A percentile compares a stretch with the other conserved stretches of the same genome.
Conservation (phyloP, 2,797 vertebrate genomes). For the Monodelphis domestica region DNA sequence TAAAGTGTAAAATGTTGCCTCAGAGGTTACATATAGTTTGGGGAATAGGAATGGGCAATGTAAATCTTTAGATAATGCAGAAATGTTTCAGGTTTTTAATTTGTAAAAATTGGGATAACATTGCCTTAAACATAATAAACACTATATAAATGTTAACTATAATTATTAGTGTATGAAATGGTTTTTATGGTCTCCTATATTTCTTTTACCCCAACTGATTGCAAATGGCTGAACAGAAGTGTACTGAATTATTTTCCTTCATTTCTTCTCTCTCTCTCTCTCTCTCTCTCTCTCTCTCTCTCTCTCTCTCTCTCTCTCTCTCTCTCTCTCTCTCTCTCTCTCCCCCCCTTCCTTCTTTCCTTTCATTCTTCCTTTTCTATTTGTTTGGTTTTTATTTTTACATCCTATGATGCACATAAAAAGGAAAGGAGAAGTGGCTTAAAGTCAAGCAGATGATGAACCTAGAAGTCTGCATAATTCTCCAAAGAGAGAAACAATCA, state of each 20-base stretch:
- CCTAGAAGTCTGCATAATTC: too few relatives aligned
- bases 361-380: too few relatives aligned
- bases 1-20: neutral
- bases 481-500: neutral
- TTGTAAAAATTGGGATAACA: too few relatives aligned
- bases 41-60: neutral
- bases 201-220: neutral
- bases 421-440: too few relatives aligned
- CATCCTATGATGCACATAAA: too few relatives aligned
- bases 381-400: too few relatives aligned
- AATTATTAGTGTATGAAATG: neutral
- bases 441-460: too few relatives aligned
- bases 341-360: neutral
- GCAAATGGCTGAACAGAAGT: neutral
- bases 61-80: neutral
- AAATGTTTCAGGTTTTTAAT: neutral
- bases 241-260: neutral
- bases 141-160: too few relatives aligned
- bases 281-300: fast-evolving
- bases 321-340: neutral
- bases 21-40: conserved; percentile 7
- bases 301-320: neutral
- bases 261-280: too few relatives aligned
- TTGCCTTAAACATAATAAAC: neutral
- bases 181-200: neutral